These are phyloP conservation scores for Drosophila buzzatii DNA, from an alignment of 2,888 invertebrate genomes.

Conservation along the genomic window DNA sequence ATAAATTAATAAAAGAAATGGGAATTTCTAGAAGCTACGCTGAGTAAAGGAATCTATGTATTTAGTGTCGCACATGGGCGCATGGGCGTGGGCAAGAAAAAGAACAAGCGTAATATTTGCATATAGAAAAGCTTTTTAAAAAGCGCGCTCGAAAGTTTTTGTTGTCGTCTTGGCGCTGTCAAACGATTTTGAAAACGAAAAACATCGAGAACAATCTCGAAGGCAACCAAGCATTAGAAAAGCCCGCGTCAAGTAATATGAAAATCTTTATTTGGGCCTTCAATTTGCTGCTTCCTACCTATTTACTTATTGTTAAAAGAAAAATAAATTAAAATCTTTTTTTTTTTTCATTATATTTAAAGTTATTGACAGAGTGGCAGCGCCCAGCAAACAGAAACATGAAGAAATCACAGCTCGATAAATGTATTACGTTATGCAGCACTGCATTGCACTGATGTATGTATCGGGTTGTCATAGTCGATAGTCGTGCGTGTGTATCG, in stretches of 20 bases:
- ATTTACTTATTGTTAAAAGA: too few species aligned
- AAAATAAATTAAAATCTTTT: too few species aligned
- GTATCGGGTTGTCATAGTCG: constrained; percentile 17
- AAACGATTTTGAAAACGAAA: too few species aligned
- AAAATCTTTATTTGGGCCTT: neutral
- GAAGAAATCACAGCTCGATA: neutral
- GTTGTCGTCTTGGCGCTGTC: neutral
- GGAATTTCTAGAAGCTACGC: neutral
- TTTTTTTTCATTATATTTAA: neutral
- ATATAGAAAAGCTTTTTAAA: neutral
- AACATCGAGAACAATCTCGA: neutral
- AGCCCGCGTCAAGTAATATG: too few species aligned
- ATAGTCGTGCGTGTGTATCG: constrained; percentile 38
- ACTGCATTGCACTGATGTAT: constrained; percentile 6
- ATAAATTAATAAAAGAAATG: neutral
- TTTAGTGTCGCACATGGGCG: neutral
- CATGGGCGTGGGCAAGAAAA: neutral
- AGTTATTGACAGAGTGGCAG: neutral
- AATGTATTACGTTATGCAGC: neutral
- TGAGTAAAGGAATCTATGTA: neutral
- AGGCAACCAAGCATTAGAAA: too few species aligned
- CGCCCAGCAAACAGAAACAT: neutral
- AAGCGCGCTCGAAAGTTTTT: neutral
- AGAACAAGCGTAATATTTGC: neutral
- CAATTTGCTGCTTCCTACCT: neutral